Base-by-base conservation (phyloP, 2,888 invertebrate genomes). In the Athalia rosae region DNA sequence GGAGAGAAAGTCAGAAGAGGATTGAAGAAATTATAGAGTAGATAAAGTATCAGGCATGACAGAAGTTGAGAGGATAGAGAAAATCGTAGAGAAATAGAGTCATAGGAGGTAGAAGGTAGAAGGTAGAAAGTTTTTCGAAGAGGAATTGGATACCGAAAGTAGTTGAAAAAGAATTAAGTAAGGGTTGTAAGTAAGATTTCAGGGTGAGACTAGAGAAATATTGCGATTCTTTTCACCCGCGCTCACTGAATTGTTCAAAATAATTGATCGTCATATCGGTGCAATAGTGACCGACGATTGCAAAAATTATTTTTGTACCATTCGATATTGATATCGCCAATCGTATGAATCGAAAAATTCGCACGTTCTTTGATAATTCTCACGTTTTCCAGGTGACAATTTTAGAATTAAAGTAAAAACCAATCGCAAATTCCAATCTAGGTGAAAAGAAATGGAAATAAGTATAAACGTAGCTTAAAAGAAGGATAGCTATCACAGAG, bases 381-480 rank as follows among this genome's bases (percentile, higher is more conserved):
- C 2, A 28, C 41, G 62, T 62, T 41, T 62, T 43, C 4, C 62
- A 62, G 50, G 50, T 7, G 11, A 50, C 7, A n/a, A 6, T 11
- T 43, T 62, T 4, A 5, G 9, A 43, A n/a, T 62, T n/a, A 4
- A 45, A 13, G 41, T 62, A 13, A n/a, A 43, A 62, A 43, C 11
- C 62, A 43, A 9, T 62, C 8, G 64, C 13, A 64, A 64, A 13
- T 45, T 64, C 61, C 11, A 63, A n/a, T 63, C 50, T 48, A 61
- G 15, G 43, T 50, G 63, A 74, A 62, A 63, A 56, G 53, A 53
- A 64, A 81, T 81, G 4, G 81, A 79, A 64, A 80, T 73, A 2
- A 82, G 79, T 50, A 78, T 50, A 6, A 59, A 48, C 43, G 67
- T 64, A 63, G 77, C 73, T 61, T 73, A 62, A n/a, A n/a, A n/a